A percentile compares a stretch with the other conserved stretches of the same genome.
Evolutionary conservation across 2,888 invertebrate species (phyloP).

Genomic region (Anthophora plumipes): DNA sequence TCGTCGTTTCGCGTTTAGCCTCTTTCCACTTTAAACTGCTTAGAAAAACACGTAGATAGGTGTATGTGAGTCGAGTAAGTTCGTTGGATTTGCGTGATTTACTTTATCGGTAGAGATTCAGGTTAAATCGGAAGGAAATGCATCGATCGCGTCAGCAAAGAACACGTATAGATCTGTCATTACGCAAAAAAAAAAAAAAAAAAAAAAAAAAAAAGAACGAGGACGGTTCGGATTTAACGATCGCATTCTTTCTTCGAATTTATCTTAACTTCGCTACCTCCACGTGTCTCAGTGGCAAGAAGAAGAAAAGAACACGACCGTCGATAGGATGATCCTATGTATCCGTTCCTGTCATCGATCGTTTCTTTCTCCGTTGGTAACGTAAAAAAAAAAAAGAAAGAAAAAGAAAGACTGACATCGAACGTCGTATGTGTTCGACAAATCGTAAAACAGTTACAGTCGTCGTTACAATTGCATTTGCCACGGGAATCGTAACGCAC

Average conservation of each 20-base stretch:
- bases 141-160: conserved; percentile 28
- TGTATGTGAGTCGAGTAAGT: background rate
- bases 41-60: conserved; percentile 20
- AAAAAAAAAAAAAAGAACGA: too few species aligned
- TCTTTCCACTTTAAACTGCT: background rate
- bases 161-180: conserved; percentile 33
- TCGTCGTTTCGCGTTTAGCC: background rate
- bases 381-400: too few species aligned
- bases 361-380: background rate
- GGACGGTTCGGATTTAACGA: conserved; percentile 53
- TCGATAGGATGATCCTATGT: conserved; percentile 54
- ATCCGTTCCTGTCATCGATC: too few species aligned
- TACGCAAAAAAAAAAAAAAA: too few species aligned
- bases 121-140: background rate
- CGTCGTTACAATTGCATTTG: background rate
- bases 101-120: background rate
- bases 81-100: conserved; percentile 23
- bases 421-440: conserved; percentile 13
- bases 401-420: conserved; percentile 19
- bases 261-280: background rate
- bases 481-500: background rate
- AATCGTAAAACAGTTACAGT: conserved; percentile 7
- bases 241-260: conserved; percentile 23
- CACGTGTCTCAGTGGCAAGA: background rate
- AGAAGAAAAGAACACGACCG: conserved; percentile 28